phyloP scores from a whole-genome alignment of 2,888 invertebrate genomes.

The Pristionchus japonicus region DNA sequence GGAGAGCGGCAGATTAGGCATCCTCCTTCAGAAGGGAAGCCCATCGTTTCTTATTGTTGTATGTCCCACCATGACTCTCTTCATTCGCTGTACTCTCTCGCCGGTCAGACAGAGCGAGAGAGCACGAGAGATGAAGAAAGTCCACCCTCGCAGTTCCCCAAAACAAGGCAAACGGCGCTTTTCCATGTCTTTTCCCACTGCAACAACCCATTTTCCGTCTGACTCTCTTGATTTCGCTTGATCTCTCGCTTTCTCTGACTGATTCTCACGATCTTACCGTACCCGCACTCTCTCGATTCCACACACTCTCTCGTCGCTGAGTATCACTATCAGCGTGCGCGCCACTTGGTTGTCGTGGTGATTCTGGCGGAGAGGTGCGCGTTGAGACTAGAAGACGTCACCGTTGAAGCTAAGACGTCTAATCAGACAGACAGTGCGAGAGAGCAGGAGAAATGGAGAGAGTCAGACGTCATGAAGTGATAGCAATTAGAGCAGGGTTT shows the following conservation, averaged over 20 bases:
- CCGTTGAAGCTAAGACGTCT: too few species aligned
- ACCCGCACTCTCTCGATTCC: not conserved
- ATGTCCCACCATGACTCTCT: not conserved
- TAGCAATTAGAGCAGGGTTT: too few species aligned
- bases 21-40: not conserved
- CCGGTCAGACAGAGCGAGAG: not conserved
- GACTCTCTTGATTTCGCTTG: not conserved
- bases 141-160: not conserved
- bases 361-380: not conserved
- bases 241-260: not conserved
- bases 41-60: not conserved
- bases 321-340: not conserved
- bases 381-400: not conserved
- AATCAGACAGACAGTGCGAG: too few species aligned
- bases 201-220: not conserved
- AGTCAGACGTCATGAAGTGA: too few species aligned
- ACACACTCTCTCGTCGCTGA: not conserved
- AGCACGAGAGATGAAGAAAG: not conserved
- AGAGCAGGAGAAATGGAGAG: too few species aligned
- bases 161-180: not conserved
- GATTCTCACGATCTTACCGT: not conserved
- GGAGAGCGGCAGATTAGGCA: not conserved
- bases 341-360: not conserved
- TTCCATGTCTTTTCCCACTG: not conserved
- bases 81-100: not conserved